Percentiles rank a stretch among this genome's conserved stretches.
Conservation (phyloP, 1,140 invertebrate genomes). For the Anoplophora glabripennis region DNA sequence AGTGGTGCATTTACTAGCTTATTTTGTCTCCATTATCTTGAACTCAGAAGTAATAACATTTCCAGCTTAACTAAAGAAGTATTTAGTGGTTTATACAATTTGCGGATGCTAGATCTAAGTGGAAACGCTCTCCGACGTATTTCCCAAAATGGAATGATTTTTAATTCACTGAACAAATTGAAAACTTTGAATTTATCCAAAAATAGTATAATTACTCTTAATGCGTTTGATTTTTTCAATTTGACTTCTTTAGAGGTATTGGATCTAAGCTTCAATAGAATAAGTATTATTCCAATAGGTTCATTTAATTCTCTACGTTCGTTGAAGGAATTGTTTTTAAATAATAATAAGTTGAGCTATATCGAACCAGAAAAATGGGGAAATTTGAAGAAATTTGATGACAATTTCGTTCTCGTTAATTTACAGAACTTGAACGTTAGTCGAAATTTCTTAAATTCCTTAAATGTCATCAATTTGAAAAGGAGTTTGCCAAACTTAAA, state of each 20-base stretch:
- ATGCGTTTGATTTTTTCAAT: neutral
- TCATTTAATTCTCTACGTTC: neutral
- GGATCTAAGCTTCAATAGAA: neutral
- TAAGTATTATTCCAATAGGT: neutral
- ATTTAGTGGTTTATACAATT: constrained; percentile 15
- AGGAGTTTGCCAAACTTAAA: neutral
- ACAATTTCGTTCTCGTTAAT: neutral
- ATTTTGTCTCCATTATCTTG: constrained; percentile 19
- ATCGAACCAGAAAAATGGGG: constrained; percentile 4
- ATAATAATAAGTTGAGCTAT: constrained; percentile 3
- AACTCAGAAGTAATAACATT: constrained; percentile 21
- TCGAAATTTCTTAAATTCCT: neutral
- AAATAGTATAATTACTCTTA: constrained; percentile 1
- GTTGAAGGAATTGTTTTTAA: neutral
- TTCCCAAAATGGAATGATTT: neutral
- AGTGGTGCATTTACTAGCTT: constrained; percentile 17
- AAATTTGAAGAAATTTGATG: neutral
- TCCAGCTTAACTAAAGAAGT: constrained; percentile 11
- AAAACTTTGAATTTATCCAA: constrained; percentile 6
- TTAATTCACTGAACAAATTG: constrained; percentile 1
- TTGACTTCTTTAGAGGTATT: neutral
- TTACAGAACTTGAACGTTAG: constrained; percentile 6
- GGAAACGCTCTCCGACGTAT: constrained; percentile 3
- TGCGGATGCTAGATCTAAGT: constrained; percentile 19
- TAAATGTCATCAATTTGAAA: neutral